Conservation (phyloP, 2,888 invertebrate genomes). For the Cryptocephalus primarius region DNA sequence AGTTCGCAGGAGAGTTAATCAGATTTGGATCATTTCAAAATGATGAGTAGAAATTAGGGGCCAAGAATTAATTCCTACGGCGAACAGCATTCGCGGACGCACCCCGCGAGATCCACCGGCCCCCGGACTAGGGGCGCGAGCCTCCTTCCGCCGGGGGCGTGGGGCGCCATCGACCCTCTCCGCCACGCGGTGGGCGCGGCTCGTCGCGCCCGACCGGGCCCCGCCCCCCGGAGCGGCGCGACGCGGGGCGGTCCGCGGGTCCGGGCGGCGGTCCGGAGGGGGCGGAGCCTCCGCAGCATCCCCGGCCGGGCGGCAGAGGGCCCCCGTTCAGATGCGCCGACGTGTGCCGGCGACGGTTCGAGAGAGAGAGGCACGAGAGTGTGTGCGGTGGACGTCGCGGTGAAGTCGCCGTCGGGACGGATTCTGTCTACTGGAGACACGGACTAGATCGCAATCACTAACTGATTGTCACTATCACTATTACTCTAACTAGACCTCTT, state of each 20-base stretch:
- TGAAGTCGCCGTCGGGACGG: too few relatives aligned
- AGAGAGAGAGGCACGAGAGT: background rate
- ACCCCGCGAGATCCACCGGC: background rate
- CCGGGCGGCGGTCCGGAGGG: conserved; percentile 18
- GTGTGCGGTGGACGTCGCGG: background rate
- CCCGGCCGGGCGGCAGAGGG: conserved; percentile 27
- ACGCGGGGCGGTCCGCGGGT: conserved; percentile 11
- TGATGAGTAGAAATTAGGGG: too few relatives aligned
- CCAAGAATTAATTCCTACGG: too few relatives aligned
- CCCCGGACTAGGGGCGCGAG: too few relatives aligned
- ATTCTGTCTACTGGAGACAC: too few relatives aligned
- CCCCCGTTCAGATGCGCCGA: conserved; percentile 26
- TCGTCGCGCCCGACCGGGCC: conserved; percentile 13
- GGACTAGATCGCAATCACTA: too few relatives aligned
- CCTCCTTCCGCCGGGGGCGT: background rate
- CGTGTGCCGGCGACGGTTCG: conserved; percentile 26
- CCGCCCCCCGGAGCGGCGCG: conserved; percentile 11
- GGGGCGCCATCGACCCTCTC: background rate
- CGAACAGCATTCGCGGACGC: too few relatives aligned
- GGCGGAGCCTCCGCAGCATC: conserved; percentile 32
- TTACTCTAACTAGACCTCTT: too few relatives aligned
- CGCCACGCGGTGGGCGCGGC: conserved; percentile 7
- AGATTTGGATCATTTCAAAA: too few relatives aligned
- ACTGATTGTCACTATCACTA: too few relatives aligned
- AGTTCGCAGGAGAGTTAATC: too few relatives aligned